Base-by-base conservation (phyloP, 1,140 invertebrate species). In the Euura saliciscinereae region DNA sequence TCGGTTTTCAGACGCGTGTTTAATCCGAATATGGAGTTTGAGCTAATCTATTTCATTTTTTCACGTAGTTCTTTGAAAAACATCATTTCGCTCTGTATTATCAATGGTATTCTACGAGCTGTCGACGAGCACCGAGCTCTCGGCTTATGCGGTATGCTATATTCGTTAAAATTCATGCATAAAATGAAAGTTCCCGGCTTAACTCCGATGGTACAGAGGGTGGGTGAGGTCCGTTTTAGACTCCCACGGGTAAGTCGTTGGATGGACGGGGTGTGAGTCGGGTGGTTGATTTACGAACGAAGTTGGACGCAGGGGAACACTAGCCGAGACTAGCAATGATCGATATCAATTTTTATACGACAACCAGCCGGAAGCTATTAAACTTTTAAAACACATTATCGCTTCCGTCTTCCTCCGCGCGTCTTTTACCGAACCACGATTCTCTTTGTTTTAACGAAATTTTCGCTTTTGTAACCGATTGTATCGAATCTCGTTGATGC, bases 211-310 rank as follows among this genome's bases (percentile, higher is more conserved):
- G 51, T 43, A 64, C 46, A 69, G 45, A 65, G 44, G 67, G 66
- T 74, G 28, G n/a, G 43, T 43, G 11, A 28, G 67, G 28, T 43
- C 45, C 69, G 43, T 65, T 59, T 69, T 46, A n/a, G 51, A 2
- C 59, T 69, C 72, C 45, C 67, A 28, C 8, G 51, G 51, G 28
- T 28, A 28, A 28, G 51, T 6, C 13, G 51, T n/a, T 59, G 51
- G 13, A n/a, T 11, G 3, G 5, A 28, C 69, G 73, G 72, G 72
- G 46, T 71, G 71, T 66, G 69, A 28, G 5, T 59, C 13, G 45
- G 71, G 65, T 78, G 75, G 76, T 76, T 81, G 81, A 82, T 83
- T 81, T 82, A 82, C 80, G 76, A 73, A 79, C 28, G 43, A 67
- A 67, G 66, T 67, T 59, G 13, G 51, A 59, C 51, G 51, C 51